These are phyloP conservation scores for Scartelaos histophorus DNA, from an alignment of 2,113 vertebrate species.

Conservation along the genomic window DNA sequence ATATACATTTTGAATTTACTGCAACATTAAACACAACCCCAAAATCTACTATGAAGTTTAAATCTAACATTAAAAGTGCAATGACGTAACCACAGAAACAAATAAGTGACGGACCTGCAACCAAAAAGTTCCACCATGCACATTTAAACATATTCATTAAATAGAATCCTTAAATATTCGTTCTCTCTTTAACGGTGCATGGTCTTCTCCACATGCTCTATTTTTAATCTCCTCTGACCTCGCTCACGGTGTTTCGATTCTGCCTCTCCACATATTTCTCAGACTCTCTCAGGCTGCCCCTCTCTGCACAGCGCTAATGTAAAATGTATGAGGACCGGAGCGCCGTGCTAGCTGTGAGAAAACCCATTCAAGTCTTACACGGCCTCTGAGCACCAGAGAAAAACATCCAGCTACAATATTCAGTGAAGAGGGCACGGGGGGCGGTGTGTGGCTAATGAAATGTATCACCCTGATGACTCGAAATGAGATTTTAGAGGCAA, in stretches of 20 bases:
- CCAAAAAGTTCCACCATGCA: too few species aligned
- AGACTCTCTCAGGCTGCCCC: not conserved
- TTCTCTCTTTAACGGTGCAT: not conserved
- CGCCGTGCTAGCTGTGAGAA: conserved; percentile 7
- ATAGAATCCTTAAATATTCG: not conserved
- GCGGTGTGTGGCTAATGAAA: conserved; percentile 4
- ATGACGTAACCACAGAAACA: too few species aligned
- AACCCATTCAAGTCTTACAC: conserved; percentile 29
- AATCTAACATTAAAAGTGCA: too few species aligned
- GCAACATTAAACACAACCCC: too few species aligned
- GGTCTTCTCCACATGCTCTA: conserved; percentile 19
- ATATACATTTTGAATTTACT: too few species aligned
- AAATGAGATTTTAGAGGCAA: not conserved
- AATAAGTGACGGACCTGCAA: too few species aligned
- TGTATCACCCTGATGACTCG: not conserved
- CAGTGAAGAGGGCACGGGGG: conserved; percentile 26
- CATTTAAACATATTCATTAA: not conserved
- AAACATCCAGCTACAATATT: conserved; percentile 17
- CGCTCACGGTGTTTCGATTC: conserved; percentile 23
- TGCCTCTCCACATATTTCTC: conserved; percentile 8
- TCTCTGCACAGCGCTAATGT: conserved; percentile 21
- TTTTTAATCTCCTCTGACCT: conserved; percentile 49
- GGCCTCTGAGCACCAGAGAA: conserved; percentile 24
- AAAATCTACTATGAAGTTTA: too few species aligned
- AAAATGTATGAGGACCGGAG: conserved; percentile 56